Base-by-base conservation (phyloP, 2,888 invertebrate genomes). In the Adineta ricciae region DNA sequence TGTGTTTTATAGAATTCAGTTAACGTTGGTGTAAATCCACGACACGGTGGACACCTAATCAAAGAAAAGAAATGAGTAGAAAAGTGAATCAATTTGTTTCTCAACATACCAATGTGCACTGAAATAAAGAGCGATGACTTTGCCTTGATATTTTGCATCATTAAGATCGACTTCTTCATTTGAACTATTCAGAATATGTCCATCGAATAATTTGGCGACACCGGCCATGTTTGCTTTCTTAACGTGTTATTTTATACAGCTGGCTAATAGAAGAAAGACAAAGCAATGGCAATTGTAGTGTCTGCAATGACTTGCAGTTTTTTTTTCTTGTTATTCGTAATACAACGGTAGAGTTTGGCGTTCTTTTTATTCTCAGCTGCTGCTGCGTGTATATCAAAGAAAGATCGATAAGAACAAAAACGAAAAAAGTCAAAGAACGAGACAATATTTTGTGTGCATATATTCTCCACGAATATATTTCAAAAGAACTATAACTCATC, bases 1-100 rank as follows among this genome's bases (percentile, higher is more conserved):
- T 78, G 41, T 41, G 8, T 78, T 78, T 78, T 78, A n/a, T 78
- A 78, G 41, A 78, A 78, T 78, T 78, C 78, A 41, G 8, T n/a
- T 11, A 78, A 41, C 11, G 41, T 41, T 11, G 78, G 78, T 41
- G 78, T 78, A 41, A 78, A 78, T 41, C 78, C 78, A 21, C 78
- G 78, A 78, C 78, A 78, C 41, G 78, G 78, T n/a, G 78, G 78
- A 78, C 78, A 78, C 78, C 78, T 78, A 78, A 41, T 3, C 19
- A 11, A 41, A 78, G 24, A n/a, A 41, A 78, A n/a, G 11, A 19
- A 32, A 72, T n/a, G 19, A 41, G 21, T 21, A 7, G 2, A 38
- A 38, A 7, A 38, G 41, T n/a, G 46, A 46, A 46, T 11, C 11
- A 46, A 78, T 41, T 8, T 41, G 19, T 14, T 41, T 1, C 14